These are phyloP conservation scores for Garrulus glandarius DNA, from an alignment of 2,797 vertebrate species.

Conservation along the genomic window DNA sequence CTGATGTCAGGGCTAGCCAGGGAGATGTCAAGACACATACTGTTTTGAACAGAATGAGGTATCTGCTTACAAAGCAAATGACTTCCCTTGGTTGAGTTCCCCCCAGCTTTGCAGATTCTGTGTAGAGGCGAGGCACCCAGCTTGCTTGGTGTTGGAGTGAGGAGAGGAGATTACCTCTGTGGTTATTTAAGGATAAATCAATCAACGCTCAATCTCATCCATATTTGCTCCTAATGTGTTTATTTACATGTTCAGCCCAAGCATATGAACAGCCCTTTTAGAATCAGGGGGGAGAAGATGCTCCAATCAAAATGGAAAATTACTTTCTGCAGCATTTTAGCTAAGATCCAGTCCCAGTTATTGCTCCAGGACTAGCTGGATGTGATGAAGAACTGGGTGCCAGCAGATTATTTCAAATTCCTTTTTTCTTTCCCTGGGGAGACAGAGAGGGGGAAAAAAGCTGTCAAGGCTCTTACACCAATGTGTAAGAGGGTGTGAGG, in stretches of 20 bases:
- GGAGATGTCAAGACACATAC: neutral
- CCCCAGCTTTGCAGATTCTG: neutral
- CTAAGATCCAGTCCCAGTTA: neutral
- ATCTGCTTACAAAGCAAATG: neutral
- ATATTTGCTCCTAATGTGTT: neutral
- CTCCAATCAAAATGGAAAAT: neutral
- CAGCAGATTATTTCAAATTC: neutral
- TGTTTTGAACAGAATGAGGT: neutral
- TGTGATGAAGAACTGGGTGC: neutral
- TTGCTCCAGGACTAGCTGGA: neutral
- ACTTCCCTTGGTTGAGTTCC: neutral
- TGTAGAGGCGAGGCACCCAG: neutral
- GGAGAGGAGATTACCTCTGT: neutral
- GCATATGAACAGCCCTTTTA: neutral
- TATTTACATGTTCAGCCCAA: neutral
- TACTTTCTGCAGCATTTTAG: conserved; percentile 1
- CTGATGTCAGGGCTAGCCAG: neutral
- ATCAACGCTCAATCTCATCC: neutral
- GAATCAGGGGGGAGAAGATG: neutral
- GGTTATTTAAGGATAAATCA: neutral
- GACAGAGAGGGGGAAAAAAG: neutral
- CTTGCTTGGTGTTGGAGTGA: neutral
- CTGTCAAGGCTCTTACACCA: neutral
- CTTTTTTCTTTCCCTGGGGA: neutral
- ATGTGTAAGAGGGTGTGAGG: neutral